Percentiles rank a stretch among this genome's conserved stretches.
phyloP scores from a whole-genome alignment of 2,797 vertebrate genomes.

The Hephaestus fuliginosus region DNA sequence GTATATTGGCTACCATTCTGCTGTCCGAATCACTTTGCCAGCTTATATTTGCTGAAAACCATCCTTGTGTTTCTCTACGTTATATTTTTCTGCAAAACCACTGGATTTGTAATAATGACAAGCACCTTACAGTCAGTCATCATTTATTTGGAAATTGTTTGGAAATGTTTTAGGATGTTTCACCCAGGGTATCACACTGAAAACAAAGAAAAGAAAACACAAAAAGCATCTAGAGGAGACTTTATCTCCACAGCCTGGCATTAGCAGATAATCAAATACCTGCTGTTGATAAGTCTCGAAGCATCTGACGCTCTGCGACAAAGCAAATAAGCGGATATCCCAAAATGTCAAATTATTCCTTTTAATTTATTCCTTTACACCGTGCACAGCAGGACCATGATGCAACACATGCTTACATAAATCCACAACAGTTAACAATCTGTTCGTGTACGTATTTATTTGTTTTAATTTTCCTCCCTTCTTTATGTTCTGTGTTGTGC shows the following conservation, averaged over 20 bases:
- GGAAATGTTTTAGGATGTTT: background rate
- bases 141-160: background rate
- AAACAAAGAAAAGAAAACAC: constrained; percentile 9
- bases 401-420: background rate
- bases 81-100: background rate
- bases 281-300: background rate
- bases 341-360: background rate
- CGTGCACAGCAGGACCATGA: background rate
- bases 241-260: background rate
- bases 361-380: too few relatives aligned
- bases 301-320: background rate
- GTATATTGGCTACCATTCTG: background rate
- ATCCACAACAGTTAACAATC: background rate
- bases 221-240: background rate
- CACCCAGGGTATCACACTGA: background rate
- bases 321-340: background rate
- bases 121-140: background rate
- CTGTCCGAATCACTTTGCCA: background rate
- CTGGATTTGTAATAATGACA: background rate
- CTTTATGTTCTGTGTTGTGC: background rate
- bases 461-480: background rate
- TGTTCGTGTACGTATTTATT: constrained; percentile 3
- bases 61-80: background rate
- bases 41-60: background rate
- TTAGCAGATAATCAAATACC: background rate